Base-by-base conservation (phyloP, 1,140 invertebrate species). In the Lordiphosa collinella region DNA sequence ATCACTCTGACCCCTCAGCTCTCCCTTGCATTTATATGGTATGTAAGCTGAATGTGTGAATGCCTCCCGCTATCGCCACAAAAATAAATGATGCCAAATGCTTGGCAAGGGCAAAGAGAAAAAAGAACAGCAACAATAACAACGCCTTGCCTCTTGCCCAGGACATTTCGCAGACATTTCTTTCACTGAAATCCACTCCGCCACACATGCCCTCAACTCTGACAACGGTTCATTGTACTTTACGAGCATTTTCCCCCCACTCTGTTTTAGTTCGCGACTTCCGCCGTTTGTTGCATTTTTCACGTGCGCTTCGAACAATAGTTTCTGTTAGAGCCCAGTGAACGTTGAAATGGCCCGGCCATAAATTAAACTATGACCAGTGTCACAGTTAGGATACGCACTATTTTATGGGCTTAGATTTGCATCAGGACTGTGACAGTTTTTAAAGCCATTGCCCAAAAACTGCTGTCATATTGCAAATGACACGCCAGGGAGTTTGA, bases 231-330 rank as follows among this genome's bases (percentile, higher is more conserved):
- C 76, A 82, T 82, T 82, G 76, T 84, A 72, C 78, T 84, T 62
- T 84, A 72, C 61, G 62, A 70, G 64, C 34, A 58, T 61, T 71
- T 71, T 64, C 41, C 10, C n/a, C 11, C 40, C 18, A 25, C 3
- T 31, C 37, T 34, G 40, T 18, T 61, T 73, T 16, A 60, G 65
- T 52, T 58, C 50, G 53, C 67, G 62, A 76, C 78, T 72, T 84
- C 72, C 78, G 62, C 67, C 70, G 82, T 80, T 80, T 80, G 76
- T 82, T 75, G 59, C 64, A 57, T 60, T 80, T 80, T 82, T 75
- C 67, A 57, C 72, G 72, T 57, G 48, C 71, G 60, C 67, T 29
- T 29, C 55, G 72, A 72, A 82, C 78, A 82, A 82, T 84, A 60
- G 67, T 59, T 67, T 51, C 25, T 29, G 25, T 29, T 29, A 29